A percentile compares a stretch with the other conserved stretches of the same genome.
Conservation (phyloP, 2,797 vertebrate genomes). For the Pseudochaenichthys georgianus region DNA sequence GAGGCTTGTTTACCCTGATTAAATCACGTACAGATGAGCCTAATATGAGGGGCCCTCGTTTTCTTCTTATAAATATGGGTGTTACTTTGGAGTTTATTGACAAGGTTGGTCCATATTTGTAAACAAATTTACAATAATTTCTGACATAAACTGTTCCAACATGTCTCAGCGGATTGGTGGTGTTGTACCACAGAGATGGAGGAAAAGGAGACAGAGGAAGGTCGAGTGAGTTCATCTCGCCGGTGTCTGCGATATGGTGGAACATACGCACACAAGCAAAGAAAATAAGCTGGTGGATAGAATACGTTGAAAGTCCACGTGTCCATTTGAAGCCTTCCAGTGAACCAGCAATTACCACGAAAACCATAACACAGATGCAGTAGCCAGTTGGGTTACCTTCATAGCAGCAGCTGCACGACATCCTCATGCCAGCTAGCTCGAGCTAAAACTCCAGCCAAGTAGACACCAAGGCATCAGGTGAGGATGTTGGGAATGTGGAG, state of each 20-base stretch:
- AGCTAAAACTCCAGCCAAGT: constrained; percentile 7
- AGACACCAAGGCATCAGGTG: constrained; percentile 27
- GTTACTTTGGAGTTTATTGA: constrained; percentile 53
- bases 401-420: constrained; percentile 51
- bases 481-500: constrained; percentile 12
- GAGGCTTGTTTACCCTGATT: constrained; percentile 66
- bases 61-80: constrained; percentile 37
- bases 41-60: constrained; percentile 56
- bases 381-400: constrained; percentile 40
- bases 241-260: constrained; percentile 54
- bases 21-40: constrained; percentile 75
- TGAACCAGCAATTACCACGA: constrained; percentile 59
- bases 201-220: constrained; percentile 37
- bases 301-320: constrained; percentile 39
- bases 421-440: constrained; percentile 17
- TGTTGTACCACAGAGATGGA: constrained; percentile 38
- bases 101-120: constrained; percentile 52
- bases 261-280: constrained; percentile 40
- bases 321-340: constrained; percentile 63
- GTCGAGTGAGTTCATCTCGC: constrained; percentile 65
- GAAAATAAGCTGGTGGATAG: constrained; percentile 60
- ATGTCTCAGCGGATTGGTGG: constrained; percentile 38
- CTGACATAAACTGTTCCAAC: constrained; percentile 46
- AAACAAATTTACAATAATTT: constrained; percentile 54
- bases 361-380: constrained; percentile 74